Evolutionary conservation across 2,888 invertebrate species (phyloP).

Genomic region (Drosophila longiperda): DNA sequence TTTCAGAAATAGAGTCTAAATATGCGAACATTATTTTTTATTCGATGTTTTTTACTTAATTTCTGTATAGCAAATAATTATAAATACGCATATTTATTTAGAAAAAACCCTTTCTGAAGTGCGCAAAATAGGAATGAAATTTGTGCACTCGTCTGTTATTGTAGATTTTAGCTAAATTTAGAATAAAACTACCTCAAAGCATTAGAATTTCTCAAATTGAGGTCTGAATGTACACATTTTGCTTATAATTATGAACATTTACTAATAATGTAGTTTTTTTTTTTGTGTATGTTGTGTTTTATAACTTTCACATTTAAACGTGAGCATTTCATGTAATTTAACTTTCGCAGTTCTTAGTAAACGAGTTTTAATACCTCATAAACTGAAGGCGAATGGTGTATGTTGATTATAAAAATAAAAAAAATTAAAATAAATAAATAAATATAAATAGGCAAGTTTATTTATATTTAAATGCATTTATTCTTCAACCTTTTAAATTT

Average conservation of each 20-base stretch:
- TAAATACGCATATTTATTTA: not conserved
- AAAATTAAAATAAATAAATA: too few relatives aligned
- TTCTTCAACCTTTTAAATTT: not conserved
- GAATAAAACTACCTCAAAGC: too few relatives aligned
- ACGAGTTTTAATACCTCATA: constrained; percentile 23
- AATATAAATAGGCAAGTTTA: not conserved
- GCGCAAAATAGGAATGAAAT: not conserved
- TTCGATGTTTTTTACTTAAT: not conserved
- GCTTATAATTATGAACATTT: not conserved
- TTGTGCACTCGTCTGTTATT: not conserved
- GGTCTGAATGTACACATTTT: not conserved
- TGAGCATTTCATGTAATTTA: constrained; percentile 11
- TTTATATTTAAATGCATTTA: not conserved
- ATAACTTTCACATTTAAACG: constrained; percentile 7
- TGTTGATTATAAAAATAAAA: not conserved
- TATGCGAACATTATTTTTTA: not conserved
- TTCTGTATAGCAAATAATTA: not conserved
- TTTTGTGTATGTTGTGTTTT: not conserved
- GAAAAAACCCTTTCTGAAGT: not conserved
- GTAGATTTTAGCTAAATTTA: not conserved
- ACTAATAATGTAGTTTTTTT: not conserved
- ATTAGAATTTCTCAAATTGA: too few relatives aligned
- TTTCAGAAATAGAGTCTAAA: not conserved
- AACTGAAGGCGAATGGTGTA: too few relatives aligned
- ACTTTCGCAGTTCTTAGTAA: constrained; percentile 27